phyloP scores from a whole-genome alignment of 2,113 vertebrate genomes.

The Arothron firmamentum region DNA sequence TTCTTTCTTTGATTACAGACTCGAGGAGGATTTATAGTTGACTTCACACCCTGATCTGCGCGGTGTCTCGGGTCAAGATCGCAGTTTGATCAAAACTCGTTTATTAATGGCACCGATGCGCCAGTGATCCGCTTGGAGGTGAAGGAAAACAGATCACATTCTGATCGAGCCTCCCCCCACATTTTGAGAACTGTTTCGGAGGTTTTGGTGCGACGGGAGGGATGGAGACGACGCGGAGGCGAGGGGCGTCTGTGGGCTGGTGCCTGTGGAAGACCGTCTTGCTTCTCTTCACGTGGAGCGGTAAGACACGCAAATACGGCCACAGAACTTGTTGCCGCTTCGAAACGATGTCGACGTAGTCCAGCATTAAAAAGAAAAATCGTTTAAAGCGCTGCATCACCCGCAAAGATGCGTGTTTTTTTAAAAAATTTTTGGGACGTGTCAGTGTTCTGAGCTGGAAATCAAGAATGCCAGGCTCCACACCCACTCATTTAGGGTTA shows the following conservation, averaged over 20 bases:
- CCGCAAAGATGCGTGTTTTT: not conserved
- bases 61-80: conserved; percentile 41
- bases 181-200: conserved; percentile 36
- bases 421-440: no score
- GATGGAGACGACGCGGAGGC: conserved; percentile 47
- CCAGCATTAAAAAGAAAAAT: no score
- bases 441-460: conserved; percentile 3
- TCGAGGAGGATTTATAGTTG: conserved; percentile 54
- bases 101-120: conserved; percentile 35
- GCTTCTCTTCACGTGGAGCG: conserved; percentile 49
- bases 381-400: no score
- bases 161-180: not conserved
- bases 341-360: not conserved
- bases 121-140: conserved; percentile 24
- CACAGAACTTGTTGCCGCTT: conserved; percentile 44
- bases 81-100: conserved; percentile 53
- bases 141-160: not conserved
- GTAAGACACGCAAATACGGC: conserved; percentile 37
- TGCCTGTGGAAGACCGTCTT: conserved; percentile 51
- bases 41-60: conserved; percentile 29
- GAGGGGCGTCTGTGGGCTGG: conserved; percentile 40
- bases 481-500: not conserved
- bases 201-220: conserved; percentile 28
- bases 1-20: conserved; percentile 17
- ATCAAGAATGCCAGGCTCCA: not conserved